phyloP scores from a whole-genome alignment of 2,797 vertebrate genomes.

The Uromys caudimaculatus region DNA sequence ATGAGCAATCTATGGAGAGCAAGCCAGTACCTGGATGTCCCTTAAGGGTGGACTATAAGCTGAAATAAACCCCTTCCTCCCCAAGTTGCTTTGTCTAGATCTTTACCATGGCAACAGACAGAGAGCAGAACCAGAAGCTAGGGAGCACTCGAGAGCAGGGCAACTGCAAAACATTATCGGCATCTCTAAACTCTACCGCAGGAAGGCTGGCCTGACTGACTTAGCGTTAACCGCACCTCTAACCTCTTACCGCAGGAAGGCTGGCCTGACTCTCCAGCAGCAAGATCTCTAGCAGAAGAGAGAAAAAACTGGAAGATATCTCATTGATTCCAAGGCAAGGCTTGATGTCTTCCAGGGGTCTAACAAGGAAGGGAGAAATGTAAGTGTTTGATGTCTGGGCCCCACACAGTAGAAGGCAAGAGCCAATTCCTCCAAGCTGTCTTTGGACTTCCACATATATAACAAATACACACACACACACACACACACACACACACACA shows the following conservation, averaged over 20 bases:
- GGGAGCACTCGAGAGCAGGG: not conserved
- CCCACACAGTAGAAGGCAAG: not conserved
- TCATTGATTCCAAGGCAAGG: constrained; percentile 94
- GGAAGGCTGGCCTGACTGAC: constrained; percentile 91
- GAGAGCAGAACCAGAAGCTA: not conserved
- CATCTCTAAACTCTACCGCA: constrained; percentile 86
- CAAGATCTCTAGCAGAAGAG: constrained; percentile 94
- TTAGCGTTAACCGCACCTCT: too few relatives aligned
- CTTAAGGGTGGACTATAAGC: not conserved
- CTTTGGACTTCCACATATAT: not conserved
- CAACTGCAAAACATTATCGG: not conserved
- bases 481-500: too few relatives aligned
- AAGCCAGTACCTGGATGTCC: not conserved
- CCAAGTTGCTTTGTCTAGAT: not conserved
- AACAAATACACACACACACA: not conserved
- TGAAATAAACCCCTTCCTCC: not conserved
- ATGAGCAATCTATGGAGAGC: not conserved
- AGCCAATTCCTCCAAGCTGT: not conserved
- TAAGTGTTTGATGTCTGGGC: not conserved
- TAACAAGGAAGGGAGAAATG: constrained; percentile 81
- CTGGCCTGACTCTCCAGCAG: constrained; percentile 91
- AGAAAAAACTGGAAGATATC: constrained; percentile 96
- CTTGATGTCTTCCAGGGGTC: constrained; percentile 94
- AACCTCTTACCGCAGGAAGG: constrained; percentile 90
- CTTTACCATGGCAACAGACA: not conserved